Conservation (phyloP, 2,888 invertebrate genomes). For the Trilocha varians region DNA sequence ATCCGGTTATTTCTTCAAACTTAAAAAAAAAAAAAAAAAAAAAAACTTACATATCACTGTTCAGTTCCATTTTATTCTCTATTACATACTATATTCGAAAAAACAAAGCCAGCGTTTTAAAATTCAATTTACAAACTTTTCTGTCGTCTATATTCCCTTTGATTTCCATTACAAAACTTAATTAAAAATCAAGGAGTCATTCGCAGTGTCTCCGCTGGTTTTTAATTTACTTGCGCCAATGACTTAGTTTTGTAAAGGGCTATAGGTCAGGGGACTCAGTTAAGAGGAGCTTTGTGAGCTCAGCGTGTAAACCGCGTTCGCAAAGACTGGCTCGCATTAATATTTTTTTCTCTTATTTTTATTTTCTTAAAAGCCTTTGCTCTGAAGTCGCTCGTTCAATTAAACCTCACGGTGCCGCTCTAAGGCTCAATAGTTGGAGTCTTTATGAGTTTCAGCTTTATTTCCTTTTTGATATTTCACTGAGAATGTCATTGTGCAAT, state of each 20-base stretch:
- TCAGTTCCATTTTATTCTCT: too few relatives aligned
- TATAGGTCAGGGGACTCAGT: constrained; percentile 33
- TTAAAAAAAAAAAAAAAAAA: too few relatives aligned
- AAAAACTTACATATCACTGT: too few relatives aligned
- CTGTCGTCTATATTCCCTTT: neutral
- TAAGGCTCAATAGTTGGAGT: constrained; percentile 8
- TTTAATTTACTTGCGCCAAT: constrained; percentile 30
- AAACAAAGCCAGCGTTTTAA: too few relatives aligned
- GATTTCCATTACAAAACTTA: neutral
- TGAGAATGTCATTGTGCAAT: neutral
- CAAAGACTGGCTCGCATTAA: constrained; percentile 36
- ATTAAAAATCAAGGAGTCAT: neutral
- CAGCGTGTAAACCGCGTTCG: constrained; percentile 38
- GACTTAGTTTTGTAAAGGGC: constrained; percentile 27
- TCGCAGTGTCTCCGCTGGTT: constrained; percentile 22
- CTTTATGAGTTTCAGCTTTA: constrained; percentile 5
- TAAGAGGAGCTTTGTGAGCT: constrained; percentile 48
- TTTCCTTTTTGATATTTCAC: constrained; percentile 4
- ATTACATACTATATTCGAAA: too few relatives aligned
- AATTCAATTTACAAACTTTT: too few relatives aligned
- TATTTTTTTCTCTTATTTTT: constrained; percentile 32
- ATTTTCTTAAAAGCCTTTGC: constrained; percentile 52
- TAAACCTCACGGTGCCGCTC: constrained; percentile 35
- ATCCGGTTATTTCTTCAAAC: too few relatives aligned
- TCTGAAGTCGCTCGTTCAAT: constrained; percentile 43